These are phyloP conservation scores for Tinamus major DNA, from an alignment of 2,797 vertebrate species.

Conservation along the genomic window DNA sequence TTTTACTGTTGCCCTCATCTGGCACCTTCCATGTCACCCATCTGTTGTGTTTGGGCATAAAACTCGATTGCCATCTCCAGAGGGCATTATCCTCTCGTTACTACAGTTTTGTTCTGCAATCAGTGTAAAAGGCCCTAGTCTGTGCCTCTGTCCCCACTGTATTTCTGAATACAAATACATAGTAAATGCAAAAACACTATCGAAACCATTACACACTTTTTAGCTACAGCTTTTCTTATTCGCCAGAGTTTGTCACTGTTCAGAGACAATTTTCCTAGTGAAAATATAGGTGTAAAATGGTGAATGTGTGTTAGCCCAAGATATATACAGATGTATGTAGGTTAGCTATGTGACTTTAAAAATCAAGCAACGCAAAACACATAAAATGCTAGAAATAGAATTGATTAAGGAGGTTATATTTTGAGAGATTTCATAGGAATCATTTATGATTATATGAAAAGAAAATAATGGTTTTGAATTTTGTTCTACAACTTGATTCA, in stretches of 20 bases:
- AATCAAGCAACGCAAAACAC: background rate
- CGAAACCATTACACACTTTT: background rate
- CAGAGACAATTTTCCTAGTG: background rate
- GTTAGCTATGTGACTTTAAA: background rate
- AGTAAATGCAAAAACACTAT: background rate
- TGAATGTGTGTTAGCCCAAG: background rate
- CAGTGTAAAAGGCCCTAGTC: background rate
- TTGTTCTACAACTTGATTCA: background rate
- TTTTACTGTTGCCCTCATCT: constrained; percentile 8
- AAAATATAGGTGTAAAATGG: background rate
- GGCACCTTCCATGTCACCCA: background rate
- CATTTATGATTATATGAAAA: constrained; percentile 1
- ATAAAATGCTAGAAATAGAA: background rate
- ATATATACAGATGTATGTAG: background rate
- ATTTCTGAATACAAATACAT: background rate
- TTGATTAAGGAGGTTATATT: background rate
- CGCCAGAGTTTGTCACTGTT: background rate
- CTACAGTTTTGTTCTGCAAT: background rate
- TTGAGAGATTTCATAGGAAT: constrained; percentile 16
- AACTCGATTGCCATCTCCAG: background rate
- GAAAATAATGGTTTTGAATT: background rate
- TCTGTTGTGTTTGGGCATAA: background rate
- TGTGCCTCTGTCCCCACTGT: background rate
- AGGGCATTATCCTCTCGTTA: background rate
- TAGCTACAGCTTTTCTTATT: background rate